Evolutionary conservation across 30 jellyfish, hydroid and myxozoan species (phyloP), one percentile per base, ranked within the genome.

Genomic region (Chrysaora quinquecirrha): DNA sequence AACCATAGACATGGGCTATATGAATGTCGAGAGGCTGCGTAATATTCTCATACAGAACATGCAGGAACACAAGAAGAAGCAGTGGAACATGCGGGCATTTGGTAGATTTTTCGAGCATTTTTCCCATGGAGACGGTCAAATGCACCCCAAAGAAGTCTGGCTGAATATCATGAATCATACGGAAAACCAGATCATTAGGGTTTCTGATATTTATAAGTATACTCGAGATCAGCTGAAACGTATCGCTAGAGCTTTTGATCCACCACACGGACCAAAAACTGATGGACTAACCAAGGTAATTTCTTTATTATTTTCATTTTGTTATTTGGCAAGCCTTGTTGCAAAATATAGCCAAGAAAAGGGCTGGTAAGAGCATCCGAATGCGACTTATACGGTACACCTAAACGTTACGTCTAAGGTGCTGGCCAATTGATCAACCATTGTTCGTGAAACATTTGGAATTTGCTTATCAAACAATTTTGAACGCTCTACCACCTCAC

Each of bases 211-310:
- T 21, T 23, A 34, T 24, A 2, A 50, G 29, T 80, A 75, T 48
- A 33, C 86, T 1, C 65, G 89, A 23, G 82, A 77, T 6, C 96
- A 84, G 32, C 28, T 83, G 87, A 90, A 90, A 46, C 47, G 67
- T 18, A 38, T 83, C 19, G 90, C 87, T 7, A 87, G 97, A 12
- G 60, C 91, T 12, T 48, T 83, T 3, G 97, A 90, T 25, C 85
- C 95, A 0, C 97, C 97, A 10, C 97, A 90, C 49, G 97, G 97
- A 2, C 90, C 88, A 0, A 88, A 75, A 43, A 90, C 97, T 18
- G 80, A 90, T 48, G 96, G 97, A 16, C 48, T 73, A 29, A 85
- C 80, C 48, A 61, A 92, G 76, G 95, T 90, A 31, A 16, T 22
- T 12, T 50, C 0, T 31, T 1, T 28, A 1, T 3, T 27, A 24